These are phyloP conservation scores for Vanessa atalanta DNA, from an alignment of 1,140 invertebrate genomes.

Conservation along the genomic window DNA sequence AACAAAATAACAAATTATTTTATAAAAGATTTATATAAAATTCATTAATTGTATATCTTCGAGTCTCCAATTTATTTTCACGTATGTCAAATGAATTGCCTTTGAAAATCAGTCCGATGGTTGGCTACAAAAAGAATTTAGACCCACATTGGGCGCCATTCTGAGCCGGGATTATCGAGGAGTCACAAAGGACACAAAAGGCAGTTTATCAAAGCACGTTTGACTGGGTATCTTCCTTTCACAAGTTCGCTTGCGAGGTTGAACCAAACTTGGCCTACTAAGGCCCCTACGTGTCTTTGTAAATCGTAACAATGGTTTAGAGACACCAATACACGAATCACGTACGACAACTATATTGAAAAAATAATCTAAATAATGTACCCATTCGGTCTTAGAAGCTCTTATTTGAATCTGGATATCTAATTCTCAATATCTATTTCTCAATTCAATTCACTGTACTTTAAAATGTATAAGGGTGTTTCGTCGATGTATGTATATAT, in stretches of 20 bases:
- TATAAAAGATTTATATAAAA: not conserved
- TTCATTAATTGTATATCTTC: constrained; percentile 15
- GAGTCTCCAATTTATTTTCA: constrained; percentile 24
- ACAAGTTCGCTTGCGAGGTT: constrained; percentile 46
- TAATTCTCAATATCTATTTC: too few species aligned
- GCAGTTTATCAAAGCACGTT: constrained; percentile 60
- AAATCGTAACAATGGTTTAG: constrained; percentile 17
- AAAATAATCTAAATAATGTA: not conserved
- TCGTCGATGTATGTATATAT: too few species aligned
- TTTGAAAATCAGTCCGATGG: constrained; percentile 28
- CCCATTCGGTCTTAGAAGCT: not conserved
- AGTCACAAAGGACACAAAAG: constrained; percentile 58
- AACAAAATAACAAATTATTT: not conserved
- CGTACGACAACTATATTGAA: constrained; percentile 1
- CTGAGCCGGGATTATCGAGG: constrained; percentile 49
- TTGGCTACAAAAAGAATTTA: constrained; percentile 42
- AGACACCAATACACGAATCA: constrained; percentile 10
- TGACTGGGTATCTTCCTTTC: constrained; percentile 56
- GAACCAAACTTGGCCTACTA: constrained; percentile 48
- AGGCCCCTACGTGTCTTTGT: constrained; percentile 40
- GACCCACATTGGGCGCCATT: constrained; percentile 43
- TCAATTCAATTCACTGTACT: too few species aligned
- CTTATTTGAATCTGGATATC: too few species aligned
- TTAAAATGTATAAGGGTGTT: too few species aligned
- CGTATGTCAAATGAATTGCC: constrained; percentile 28